A percentile compares a stretch with the other conserved stretches of the same genome.
phyloP scores from a whole-genome alignment of 2,888 invertebrate genomes.

The Hyalella azteca region DNA sequence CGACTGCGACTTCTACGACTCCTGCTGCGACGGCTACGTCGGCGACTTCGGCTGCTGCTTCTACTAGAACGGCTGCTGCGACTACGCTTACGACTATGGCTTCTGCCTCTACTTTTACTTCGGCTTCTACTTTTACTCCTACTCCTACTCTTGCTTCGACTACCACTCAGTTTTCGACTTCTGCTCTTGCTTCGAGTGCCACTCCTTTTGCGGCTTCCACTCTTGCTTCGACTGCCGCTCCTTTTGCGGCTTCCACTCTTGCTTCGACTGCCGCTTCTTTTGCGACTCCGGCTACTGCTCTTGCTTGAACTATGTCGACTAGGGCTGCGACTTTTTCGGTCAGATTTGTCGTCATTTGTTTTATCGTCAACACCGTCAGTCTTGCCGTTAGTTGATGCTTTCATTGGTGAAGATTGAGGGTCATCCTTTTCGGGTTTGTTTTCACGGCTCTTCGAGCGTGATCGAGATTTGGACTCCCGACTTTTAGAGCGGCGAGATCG shows the following conservation, averaged over 20 bases:
- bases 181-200: background rate
- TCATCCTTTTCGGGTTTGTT: background rate
- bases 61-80: conserved; percentile 1
- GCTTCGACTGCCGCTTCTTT: background rate
- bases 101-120: conserved; percentile 8
- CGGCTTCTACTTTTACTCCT: background rate
- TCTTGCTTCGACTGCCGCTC: background rate
- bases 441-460: conserved; percentile 33
- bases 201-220: background rate
- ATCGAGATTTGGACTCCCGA: conserved; percentile 1
- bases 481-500: conserved; percentile 35
- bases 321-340: conserved; percentile 13
- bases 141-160: background rate
- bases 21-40: conserved; percentile 32
- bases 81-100: conserved; percentile 31
- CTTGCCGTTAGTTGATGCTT: background rate
- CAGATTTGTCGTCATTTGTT: background rate
- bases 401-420: background rate
- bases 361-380: background rate
- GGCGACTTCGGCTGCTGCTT: conserved; percentile 27
- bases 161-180: background rate
- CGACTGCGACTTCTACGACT: conserved; percentile 12
- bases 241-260: conserved; percentile 28
- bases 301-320: background rate
- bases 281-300: background rate